Conservation (phyloP, 2,113 vertebrate species). For the Caretta caretta region DNA sequence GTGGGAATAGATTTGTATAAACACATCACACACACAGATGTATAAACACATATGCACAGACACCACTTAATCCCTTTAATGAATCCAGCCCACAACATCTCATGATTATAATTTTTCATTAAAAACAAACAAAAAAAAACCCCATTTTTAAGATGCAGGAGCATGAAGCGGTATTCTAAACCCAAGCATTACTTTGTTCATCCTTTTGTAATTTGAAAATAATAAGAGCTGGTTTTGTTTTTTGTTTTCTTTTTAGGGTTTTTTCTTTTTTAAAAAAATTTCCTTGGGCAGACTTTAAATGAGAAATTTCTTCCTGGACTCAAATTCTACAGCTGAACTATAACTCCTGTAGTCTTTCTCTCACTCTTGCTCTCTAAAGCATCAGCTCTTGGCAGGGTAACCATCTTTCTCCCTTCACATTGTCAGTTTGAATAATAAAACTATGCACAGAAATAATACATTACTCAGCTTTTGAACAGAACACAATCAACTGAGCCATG, state of each 20-base stretch:
- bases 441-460: background rate
- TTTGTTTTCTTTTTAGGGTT: background rate
- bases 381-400: background rate
- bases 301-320: background rate
- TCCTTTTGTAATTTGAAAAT: constrained; percentile 10
- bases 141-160: background rate
- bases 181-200: background rate
- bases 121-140: background rate
- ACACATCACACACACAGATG: background rate
- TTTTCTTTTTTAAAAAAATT: background rate
- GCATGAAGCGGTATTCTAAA: background rate
- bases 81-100: constrained; percentile 21
- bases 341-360: background rate
- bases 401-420: background rate
- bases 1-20: constrained; percentile 42
- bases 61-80: constrained; percentile 47
- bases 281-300: background rate
- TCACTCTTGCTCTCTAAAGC: background rate
- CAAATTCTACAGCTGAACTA: constrained; percentile 22
- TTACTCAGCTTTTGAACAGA: background rate
- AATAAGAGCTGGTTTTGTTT: background rate
- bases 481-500: background rate
- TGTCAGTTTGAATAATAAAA: background rate
- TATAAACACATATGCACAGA: constrained; percentile 54
- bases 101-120: background rate